phyloP scores from a whole-genome alignment of 2,888 invertebrate species.

The Luperina nickerlii region DNA sequence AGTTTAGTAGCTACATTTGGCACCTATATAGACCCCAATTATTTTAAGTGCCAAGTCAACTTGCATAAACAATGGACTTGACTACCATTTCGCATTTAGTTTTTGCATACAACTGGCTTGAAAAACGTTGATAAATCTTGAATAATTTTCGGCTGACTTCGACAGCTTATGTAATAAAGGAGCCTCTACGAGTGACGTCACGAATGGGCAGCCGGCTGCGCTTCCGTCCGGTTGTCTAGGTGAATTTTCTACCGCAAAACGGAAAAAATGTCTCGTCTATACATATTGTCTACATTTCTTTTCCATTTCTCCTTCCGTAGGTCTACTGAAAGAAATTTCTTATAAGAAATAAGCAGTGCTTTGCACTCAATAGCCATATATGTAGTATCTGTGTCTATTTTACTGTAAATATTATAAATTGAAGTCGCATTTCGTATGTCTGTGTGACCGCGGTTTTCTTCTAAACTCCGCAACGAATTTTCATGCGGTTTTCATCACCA shows the following conservation, averaged over 20 bases:
- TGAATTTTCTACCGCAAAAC: background rate
- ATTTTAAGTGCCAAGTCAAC: conserved; percentile 55
- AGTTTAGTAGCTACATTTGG: conserved; percentile 52
- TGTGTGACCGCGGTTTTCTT: background rate
- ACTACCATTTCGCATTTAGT: conserved; percentile 40
- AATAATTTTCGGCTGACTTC: conserved; percentile 20
- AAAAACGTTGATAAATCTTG: conserved; percentile 22
- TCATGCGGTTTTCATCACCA: background rate
- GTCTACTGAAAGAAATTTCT: background rate
- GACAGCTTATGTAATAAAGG: background rate
- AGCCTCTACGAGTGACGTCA: background rate
- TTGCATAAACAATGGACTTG: conserved; percentile 53
- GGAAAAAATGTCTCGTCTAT: background rate
- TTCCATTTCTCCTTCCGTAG: background rate
- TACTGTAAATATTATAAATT: too few species aligned
- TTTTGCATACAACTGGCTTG: conserved; percentile 27
- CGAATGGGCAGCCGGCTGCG: background rate
- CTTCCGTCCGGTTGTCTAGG: background rate
- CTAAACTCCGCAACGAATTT: background rate
- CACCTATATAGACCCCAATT: conserved; percentile 52
- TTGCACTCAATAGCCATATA: background rate
- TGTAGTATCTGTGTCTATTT: too few species aligned
- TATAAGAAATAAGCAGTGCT: background rate
- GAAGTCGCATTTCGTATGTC: background rate
- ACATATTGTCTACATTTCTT: background rate